These are phyloP conservation scores for Chrysolina americana DNA, from an alignment of 2,888 invertebrate species.

Conservation along the genomic window DNA sequence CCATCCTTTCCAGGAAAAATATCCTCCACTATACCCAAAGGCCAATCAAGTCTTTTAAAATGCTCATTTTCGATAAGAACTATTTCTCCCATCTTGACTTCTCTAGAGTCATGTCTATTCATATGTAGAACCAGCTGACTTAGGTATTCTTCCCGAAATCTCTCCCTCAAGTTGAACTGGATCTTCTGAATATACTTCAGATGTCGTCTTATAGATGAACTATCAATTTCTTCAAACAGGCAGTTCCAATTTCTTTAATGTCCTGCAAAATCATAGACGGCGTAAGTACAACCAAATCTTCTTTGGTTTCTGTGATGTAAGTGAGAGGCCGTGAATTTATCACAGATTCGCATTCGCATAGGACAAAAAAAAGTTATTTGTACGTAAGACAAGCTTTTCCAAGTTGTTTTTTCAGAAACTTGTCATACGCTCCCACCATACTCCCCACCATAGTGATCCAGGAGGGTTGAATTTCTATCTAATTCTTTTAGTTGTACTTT, in stretches of 20 bases:
- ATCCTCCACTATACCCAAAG: conserved; percentile 12
- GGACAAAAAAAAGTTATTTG: too few relatives aligned
- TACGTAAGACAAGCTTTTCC: conserved; percentile 31
- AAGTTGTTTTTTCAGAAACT: conserved; percentile 27
- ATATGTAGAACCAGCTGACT: conserved; percentile 33
- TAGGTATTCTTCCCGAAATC: conserved; percentile 45
- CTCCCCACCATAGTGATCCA: conserved; percentile 33
- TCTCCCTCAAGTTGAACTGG: conserved; percentile 37
- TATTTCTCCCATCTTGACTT: conserved; percentile 31
- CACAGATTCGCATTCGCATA: too few relatives aligned
- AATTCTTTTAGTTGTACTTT: conserved; percentile 26
- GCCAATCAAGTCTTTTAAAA: conserved; percentile 1
- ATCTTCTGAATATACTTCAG: conserved; percentile 44
- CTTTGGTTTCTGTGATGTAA: too few relatives aligned
- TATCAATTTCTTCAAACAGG: conserved; percentile 48
- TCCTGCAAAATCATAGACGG: conserved; percentile 55
- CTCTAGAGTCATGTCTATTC: conserved; percentile 18
- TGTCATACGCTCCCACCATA: conserved; percentile 37
- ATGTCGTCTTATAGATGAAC: conserved; percentile 35
- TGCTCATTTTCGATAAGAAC: conserved; percentile 34
- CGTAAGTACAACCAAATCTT: conserved; percentile 42
- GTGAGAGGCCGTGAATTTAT: too few relatives aligned
- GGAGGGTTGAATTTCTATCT: conserved; percentile 41
- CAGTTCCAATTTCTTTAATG: conserved; percentile 40
- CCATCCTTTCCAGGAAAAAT: conserved; percentile 16